A percentile compares a stretch with the other conserved stretches of the same genome.
These are phyloP conservation scores for Garra rufa DNA, from an alignment of 2,113 vertebrate species.

Conservation along the genomic window DNA sequence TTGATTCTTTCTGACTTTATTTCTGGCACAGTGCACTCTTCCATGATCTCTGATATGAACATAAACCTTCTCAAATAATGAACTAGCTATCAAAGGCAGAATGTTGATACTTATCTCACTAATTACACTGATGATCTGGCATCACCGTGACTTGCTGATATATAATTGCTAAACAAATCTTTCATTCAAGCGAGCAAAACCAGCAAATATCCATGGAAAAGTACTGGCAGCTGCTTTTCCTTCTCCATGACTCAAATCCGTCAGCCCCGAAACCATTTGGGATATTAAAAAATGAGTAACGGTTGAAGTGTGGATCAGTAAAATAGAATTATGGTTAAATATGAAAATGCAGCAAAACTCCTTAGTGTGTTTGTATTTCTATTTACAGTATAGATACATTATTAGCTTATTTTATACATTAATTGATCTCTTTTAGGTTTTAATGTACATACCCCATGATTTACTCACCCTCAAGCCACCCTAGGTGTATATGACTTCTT, in stretches of 20 bases:
- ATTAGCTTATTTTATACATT: not conserved
- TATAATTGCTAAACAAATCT: not conserved
- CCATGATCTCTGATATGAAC: not conserved
- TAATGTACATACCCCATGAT: not conserved
- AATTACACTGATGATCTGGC: not conserved
- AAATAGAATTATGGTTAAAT: no score
- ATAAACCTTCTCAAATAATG: not conserved
- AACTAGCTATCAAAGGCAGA: not conserved
- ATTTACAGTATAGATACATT: not conserved
- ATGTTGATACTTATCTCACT: not conserved
- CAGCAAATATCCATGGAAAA: not conserved
- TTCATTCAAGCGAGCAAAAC: not conserved
- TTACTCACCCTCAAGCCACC: no score
- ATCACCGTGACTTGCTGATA: not conserved
- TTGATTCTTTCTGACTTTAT: not conserved
- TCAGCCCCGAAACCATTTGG: not conserved
- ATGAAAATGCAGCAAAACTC: not conserved
- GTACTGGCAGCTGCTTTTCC: not conserved
- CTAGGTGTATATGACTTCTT: no score
- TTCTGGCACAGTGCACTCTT: constrained; percentile 19
- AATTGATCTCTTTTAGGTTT: not conserved
- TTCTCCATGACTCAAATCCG: not conserved
- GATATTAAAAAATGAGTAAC: not conserved
- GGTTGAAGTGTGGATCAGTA: not conserved
- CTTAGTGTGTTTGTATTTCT: not conserved